These are phyloP conservation scores for Tupaia tana DNA, from an alignment of 2,113 vertebrate genomes.

Conservation along the genomic window DNA sequence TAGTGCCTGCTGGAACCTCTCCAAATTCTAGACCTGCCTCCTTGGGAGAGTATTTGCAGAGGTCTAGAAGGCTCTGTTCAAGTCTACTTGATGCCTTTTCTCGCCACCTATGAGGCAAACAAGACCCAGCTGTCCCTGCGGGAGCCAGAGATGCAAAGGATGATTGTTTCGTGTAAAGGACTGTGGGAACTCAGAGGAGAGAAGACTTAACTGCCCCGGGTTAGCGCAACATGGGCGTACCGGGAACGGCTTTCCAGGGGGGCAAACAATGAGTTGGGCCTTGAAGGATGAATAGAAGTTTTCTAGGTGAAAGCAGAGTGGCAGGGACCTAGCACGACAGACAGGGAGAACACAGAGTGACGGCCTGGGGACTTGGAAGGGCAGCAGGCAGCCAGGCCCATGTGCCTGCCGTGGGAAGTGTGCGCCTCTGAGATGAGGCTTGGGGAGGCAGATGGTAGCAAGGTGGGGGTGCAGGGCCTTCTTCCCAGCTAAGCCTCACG, in stretches of 20 bases:
- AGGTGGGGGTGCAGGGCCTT: not conserved
- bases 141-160: not conserved
- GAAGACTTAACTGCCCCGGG: not conserved
- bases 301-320: not conserved
- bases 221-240: not conserved
- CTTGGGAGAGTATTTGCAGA: not conserved
- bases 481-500: not conserved
- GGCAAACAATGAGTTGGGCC: not conserved
- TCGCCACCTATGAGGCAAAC: not conserved
- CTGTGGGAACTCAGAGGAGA: not conserved
- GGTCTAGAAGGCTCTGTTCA: not conserved
- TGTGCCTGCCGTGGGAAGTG: not conserved
- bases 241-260: not conserved
- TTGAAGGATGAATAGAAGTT: slow-evolving; percentile 25
- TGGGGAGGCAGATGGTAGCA: not conserved
- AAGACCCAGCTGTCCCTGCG: not conserved
- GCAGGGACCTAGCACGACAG: not conserved
- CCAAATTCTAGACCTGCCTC: not conserved
- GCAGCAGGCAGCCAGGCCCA: too few relatives aligned
- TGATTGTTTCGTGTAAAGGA: not conserved
- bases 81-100: not conserved
- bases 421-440: not conserved
- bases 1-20: not conserved
- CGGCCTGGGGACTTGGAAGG: not conserved
- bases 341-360: not conserved